Conservation (phyloP, 2,113 vertebrate species). For the Vireo altiloquus region DNA sequence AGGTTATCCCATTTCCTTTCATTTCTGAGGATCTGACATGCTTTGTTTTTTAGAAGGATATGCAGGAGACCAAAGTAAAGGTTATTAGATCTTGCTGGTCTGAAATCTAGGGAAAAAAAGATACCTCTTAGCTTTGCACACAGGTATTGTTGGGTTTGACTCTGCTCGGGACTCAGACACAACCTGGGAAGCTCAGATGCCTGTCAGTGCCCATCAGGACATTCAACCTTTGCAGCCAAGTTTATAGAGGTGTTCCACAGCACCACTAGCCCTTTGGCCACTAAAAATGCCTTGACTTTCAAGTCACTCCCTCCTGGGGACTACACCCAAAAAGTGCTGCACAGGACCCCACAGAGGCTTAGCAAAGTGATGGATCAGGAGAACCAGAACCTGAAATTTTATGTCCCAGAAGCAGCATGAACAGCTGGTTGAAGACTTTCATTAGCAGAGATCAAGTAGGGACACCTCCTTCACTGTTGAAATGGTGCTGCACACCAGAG, state of each 20-base stretch:
- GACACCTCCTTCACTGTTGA: background rate
- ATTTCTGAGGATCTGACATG: background rate
- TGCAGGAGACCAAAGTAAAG: background rate
- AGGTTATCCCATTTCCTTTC: background rate
- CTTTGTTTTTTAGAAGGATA: background rate
- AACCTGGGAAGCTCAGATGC: background rate
- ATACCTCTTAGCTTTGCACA: background rate
- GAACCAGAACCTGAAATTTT: background rate
- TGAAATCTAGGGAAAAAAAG: background rate
- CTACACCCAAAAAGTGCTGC: background rate
- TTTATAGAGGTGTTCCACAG: background rate
- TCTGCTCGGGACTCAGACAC: background rate
- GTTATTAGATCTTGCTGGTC: background rate
- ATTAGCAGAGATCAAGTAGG: background rate
- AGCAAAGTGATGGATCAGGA: background rate
- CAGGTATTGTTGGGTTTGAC: background rate
- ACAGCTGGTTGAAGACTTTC: background rate
- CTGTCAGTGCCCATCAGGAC: background rate
- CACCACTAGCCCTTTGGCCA: background rate
- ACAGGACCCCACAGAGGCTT: background rate
- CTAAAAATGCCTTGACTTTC: background rate
- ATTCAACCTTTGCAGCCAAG: background rate
- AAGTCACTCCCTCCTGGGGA: accelerated
- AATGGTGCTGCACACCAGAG: background rate
- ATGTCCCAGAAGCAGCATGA: background rate